Evolutionary conservation across 1,140 invertebrate genomes (phyloP).

Genomic region (Aethina tumida): DNA sequence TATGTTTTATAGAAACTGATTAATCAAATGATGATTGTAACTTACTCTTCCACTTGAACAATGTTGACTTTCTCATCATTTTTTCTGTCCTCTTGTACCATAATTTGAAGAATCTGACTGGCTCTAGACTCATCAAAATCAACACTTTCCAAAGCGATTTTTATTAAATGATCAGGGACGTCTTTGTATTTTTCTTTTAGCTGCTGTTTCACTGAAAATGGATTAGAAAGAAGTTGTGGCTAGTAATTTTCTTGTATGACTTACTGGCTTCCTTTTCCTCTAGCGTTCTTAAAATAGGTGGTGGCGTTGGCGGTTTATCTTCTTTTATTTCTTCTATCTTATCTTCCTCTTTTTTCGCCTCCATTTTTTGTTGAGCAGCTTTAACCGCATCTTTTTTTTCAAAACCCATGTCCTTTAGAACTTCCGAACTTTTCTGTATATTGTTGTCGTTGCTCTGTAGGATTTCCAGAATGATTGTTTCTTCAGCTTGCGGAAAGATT

Average conservation of each 20-base stretch:
- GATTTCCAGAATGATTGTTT: conserved; percentile 76
- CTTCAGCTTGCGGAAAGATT: conserved; percentile 83
- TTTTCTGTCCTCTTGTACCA: conserved; percentile 47
- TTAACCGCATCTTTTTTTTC: conserved; percentile 58
- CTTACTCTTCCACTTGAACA: conserved; percentile 12
- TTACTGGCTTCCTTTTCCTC: conserved; percentile 68
- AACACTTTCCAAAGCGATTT: conserved; percentile 78
- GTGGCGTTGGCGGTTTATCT: conserved; percentile 35
- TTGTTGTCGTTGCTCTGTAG: conserved; percentile 78
- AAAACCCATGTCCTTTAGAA: conserved; percentile 67
- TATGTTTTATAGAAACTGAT: background rate
- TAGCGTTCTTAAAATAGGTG: conserved; percentile 52
- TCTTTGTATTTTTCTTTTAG: conserved; percentile 64
- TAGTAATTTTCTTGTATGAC: conserved; percentile 17
- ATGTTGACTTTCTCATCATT: conserved; percentile 6
- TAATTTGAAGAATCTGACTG: conserved; percentile 63
- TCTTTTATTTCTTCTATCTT: conserved; percentile 36
- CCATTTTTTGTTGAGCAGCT: conserved; percentile 35
- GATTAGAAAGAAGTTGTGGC: conserved; percentile 14
- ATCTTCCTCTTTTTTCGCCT: conserved; percentile 38
- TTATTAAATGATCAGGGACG: conserved; percentile 67
- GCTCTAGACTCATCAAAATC: conserved; percentile 73
- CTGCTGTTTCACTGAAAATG: conserved; percentile 55
- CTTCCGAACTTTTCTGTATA: conserved; percentile 75
- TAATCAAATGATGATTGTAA: background rate